These are phyloP conservation scores for Diadema setosum DNA, from an alignment of 35 echinoderm and acorn worm genomes.

Conservation along the genomic window DNA sequence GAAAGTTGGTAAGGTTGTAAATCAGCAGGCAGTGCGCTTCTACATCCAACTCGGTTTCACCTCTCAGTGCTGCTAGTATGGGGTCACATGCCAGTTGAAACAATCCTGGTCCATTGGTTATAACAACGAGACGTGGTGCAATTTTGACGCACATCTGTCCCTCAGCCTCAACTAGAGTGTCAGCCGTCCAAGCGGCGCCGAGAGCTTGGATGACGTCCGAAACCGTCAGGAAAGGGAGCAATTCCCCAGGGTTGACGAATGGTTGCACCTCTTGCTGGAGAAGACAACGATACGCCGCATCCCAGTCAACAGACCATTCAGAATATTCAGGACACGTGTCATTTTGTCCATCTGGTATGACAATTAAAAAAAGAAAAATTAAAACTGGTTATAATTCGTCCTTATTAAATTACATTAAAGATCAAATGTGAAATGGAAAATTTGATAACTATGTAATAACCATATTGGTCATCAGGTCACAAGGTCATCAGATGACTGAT, in stretches of 20 bases:
- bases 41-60: not conserved
- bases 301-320: slow-evolving; percentile 13
- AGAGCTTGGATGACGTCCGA: not conserved
- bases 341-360: too few relatives aligned
- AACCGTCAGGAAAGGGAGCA: not conserved
- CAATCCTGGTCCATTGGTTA: not conserved
- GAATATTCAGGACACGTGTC: too few relatives aligned
- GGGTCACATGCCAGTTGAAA: not conserved
- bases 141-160: not conserved
- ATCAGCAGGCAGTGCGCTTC: not conserved
- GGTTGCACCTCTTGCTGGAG: not conserved
- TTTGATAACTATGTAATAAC: too few relatives aligned
- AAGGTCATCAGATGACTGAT: too few relatives aligned
- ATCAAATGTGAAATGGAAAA: too few relatives aligned
- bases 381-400: too few relatives aligned
- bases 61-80: not conserved
- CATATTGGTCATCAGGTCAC: too few relatives aligned
- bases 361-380: too few relatives aligned
- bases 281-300: not conserved
- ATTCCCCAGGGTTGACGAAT: not conserved
- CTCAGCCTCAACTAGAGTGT: not conserved
- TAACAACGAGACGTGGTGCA: not conserved
- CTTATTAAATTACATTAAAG: too few relatives aligned
- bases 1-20: not conserved
- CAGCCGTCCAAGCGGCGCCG: not conserved